Evolutionary conservation across 2,888 invertebrate species (phyloP), one percentile per base, ranked within the genome.

Genomic region (Himalopsyche japonica): DNA sequence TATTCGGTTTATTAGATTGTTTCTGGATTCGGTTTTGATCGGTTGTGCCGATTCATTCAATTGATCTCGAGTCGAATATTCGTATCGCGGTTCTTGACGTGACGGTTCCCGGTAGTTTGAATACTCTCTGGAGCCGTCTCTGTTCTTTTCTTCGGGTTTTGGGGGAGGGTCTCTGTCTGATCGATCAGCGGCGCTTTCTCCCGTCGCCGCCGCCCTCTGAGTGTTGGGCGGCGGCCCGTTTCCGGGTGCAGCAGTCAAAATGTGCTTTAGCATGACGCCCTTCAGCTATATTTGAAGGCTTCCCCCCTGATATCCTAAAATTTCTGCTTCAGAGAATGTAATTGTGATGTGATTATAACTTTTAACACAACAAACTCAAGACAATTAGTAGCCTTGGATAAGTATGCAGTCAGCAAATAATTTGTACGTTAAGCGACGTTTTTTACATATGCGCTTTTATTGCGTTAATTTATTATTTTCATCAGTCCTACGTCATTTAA

Each of bases 201-300:
- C 80, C 91, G 91, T 91, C 92, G 89, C 89, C 91, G 88, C 91
- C 91, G 91, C 91, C 90, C 89, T 92, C 92, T 88, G 90, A 89
- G 76, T 57, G 85, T 85, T 85, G 82, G 84, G 37, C 70, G 79
- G 78, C 79, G 86, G 79, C 84, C 84, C 87, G 83, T 81, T 84
- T 77, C 80, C 86, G 82, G 87, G 86, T 82, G 86, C 83, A 88
- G 91, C 89, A 87, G 92, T 91, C 89, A 92, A 92, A 90, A 95
- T 95, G 92, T 95, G 95, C 92, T 95, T 95, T 93, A 95, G 93
- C 95, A 95, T 95, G 91, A 90, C 91, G 91, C 89, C 81, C 86
- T 78, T 84, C 82, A 84, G 27, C 84, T 24, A 24, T 57, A 78
- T 79, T 78, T 79, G 79, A 79, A 48, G 24, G 37, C 79, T 30